These are phyloP conservation scores for Euspilapteryx auroguttella DNA, from an alignment of 2,888 invertebrate genomes.

Conservation along the genomic window DNA sequence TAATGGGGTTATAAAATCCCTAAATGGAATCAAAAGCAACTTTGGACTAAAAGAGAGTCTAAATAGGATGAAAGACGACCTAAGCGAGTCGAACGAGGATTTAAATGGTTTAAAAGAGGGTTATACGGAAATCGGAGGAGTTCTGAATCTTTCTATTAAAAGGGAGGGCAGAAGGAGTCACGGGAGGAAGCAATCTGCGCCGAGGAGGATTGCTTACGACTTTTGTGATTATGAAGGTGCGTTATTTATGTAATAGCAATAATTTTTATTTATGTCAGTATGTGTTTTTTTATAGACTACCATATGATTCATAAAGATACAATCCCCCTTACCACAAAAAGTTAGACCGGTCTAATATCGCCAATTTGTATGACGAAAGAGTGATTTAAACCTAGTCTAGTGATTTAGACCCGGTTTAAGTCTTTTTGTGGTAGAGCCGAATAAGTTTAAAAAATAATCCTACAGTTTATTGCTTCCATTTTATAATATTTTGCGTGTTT, in stretches of 20 bases:
- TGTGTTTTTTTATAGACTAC: too few relatives aligned
- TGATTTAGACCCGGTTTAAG: too few relatives aligned
- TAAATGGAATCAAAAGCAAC: too few relatives aligned
- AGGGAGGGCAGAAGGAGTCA: constrained; percentile 31
- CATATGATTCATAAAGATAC: too few relatives aligned
- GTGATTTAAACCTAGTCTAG: too few relatives aligned
- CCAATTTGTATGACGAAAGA: too few relatives aligned
- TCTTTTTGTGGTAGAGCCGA: neutral
- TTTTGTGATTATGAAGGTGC: constrained; percentile 28
- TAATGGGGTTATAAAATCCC: neutral
- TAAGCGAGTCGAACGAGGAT: neutral
- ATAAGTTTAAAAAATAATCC: neutral
- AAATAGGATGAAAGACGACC: neutral
- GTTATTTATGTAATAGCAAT: too few relatives aligned
- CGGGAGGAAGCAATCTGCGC: constrained; percentile 43
- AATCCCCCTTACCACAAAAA: too few relatives aligned
- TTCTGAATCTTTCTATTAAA: constrained; percentile 39
- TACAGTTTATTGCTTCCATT: neutral
- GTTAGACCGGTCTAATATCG: too few relatives aligned
- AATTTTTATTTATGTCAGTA: too few relatives aligned
- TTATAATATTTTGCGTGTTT: neutral
- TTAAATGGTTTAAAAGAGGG: constrained; percentile 3
- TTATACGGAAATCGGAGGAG: constrained; percentile 15
- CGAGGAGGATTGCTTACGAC: constrained; percentile 30
- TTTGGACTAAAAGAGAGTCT: too few relatives aligned